Evolutionary conservation across 2,797 vertebrate species (phyloP), one percentile per base, ranked within the genome.

Genomic region (Staurois parvus): DNA sequence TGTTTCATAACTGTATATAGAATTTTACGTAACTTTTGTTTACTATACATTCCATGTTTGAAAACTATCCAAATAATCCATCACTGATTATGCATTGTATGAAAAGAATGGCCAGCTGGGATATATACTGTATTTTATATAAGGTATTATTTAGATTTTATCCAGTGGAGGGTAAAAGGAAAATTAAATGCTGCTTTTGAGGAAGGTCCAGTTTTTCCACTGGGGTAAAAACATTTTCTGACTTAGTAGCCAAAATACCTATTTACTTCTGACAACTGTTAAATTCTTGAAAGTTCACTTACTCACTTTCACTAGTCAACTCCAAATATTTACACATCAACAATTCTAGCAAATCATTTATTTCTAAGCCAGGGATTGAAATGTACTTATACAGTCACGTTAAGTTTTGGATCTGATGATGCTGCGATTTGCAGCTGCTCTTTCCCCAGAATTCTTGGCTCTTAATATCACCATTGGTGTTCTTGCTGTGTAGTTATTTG

Each of bases 281-380:
- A 72, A 56, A 73, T 73, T 62, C 52, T 67, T 80, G 28, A 26
- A 40, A 32, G 52, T 72, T 81, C 15, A n/a, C 17, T 68, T 67
- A 48, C 62, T 26, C 4, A 13, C 15, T n/a, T 72, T 37, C 68
- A 72, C n/a, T 56, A 72, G 79, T 68, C 79, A 81, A 42, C 69
- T 73, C n/a, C 32, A 81, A 72, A 62, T 81, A 81, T 72, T 81
- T 81, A 81, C 79, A 81, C 32, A 37, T 81, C 79, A 81, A 81
- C 79, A 81, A 72, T 64, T 40, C 26, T 78, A 72, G 30, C 28
- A 84, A 73, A 59, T 48, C 21, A 77, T 72, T 84, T 37, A 72
- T 66, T 72, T 42, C 32, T 66, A 84, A 72, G 40, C 76, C 66
- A 62, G 34, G 32, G 30, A 26, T 42, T 48, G 7, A 79, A 84